phyloP scores from a whole-genome alignment of 2,888 invertebrate species.

The Athalia cordata region DNA sequence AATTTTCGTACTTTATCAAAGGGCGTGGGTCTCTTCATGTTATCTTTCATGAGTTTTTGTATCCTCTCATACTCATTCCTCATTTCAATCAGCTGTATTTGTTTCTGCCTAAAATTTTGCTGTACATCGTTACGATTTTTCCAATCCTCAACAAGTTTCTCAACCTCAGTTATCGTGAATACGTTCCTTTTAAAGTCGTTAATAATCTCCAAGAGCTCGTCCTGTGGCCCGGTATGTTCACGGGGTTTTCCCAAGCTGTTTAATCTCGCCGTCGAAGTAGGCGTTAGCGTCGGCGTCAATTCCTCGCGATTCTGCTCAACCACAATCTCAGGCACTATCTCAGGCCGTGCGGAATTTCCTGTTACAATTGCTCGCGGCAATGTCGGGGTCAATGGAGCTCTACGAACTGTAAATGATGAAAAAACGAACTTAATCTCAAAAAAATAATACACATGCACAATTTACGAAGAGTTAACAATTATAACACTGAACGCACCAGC shows the following conservation, averaged over 20 bases:
- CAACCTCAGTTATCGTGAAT: constrained; percentile 89
- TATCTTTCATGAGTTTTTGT: constrained; percentile 84
- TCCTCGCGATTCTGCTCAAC: constrained; percentile 35
- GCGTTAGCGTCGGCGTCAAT: constrained; percentile 43
- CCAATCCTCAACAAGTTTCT: constrained; percentile 91
- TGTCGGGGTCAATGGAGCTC: constrained; percentile 48
- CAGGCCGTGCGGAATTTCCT: constrained; percentile 27
- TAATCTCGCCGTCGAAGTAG: constrained; percentile 52
- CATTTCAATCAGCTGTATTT: constrained; percentile 87
- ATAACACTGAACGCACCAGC: constrained; percentile 66
- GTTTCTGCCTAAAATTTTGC: constrained; percentile 89
- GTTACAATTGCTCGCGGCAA: constrained; percentile 43
- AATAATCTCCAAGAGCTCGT: constrained; percentile 90
- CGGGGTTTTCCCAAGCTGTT: constrained; percentile 60
- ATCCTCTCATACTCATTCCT: constrained; percentile 88
- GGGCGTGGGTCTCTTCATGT: constrained; percentile 86
- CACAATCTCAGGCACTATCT: constrained; percentile 39
- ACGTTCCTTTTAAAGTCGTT: constrained; percentile 93
- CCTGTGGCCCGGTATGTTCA: constrained; percentile 75
- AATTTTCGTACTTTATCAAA: constrained; percentile 87
- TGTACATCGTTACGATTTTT: constrained; percentile 90
- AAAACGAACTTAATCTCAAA: not conserved
- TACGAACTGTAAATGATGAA: constrained; percentile 47
- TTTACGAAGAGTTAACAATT: not conserved
- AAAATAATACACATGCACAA: not conserved